These are phyloP conservation scores for Dysmachus trigonus DNA, from an alignment of 2,888 invertebrate species.

Conservation along the genomic window DNA sequence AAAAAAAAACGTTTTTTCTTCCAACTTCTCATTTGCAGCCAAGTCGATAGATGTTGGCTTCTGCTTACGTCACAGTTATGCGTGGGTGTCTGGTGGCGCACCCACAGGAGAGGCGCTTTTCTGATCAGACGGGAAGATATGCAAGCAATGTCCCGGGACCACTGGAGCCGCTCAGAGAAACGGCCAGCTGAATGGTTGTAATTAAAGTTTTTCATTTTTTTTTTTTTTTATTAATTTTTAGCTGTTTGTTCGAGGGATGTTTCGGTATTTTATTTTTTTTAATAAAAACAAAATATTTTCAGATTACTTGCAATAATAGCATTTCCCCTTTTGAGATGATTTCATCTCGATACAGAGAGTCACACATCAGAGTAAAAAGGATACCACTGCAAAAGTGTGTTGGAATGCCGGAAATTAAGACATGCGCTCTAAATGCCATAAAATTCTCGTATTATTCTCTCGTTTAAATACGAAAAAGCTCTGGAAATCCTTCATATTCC, in stretches of 20 bases:
- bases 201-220: background rate
- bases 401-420: slow-evolving; percentile 40
- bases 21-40: slow-evolving; percentile 33
- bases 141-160: background rate
- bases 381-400: slow-evolving; percentile 13
- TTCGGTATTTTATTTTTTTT: background rate
- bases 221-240: background rate
- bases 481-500: background rate
- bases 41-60: slow-evolving; percentile 43
- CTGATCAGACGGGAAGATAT: background rate
- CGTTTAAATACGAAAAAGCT: background rate
- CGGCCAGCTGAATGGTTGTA: background rate
- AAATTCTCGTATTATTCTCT: background rate
- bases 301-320: background rate
- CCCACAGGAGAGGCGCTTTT: slow-evolving; percentile 43
- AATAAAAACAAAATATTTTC: background rate
- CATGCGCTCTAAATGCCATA: slow-evolving; percentile 42
- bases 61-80: slow-evolving; percentile 64
- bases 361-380: background rate
- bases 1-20: slow-evolving; percentile 43
- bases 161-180: background rate
- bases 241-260: background rate
- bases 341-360: slow-evolving; percentile 20
- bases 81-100: slow-evolving; percentile 62
- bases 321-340: slow-evolving; percentile 23